Percentiles rank a stretch among this genome's conserved stretches.
Conservation (phyloP, 2,888 invertebrate species). For the Buathra laborator region DNA sequence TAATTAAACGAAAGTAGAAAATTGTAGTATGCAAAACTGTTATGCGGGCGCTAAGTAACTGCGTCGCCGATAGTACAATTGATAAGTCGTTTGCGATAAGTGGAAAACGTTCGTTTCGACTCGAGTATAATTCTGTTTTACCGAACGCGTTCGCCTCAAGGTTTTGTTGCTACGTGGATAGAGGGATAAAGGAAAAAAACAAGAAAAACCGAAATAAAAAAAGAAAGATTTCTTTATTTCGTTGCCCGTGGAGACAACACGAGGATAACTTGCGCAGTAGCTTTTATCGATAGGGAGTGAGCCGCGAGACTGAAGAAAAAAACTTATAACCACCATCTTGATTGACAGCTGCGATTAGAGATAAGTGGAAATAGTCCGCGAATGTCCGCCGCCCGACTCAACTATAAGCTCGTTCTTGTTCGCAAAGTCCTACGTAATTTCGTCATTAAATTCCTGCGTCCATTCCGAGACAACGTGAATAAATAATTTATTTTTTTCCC, state of each 20-base stretch:
- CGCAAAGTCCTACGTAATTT: slow-evolving; percentile 29
- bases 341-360: slow-evolving; percentile 61
- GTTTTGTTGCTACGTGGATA: slow-evolving; percentile 27
- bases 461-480: slow-evolving; percentile 25
- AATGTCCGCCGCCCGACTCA: slow-evolving; percentile 4
- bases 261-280: slow-evolving; percentile 33
- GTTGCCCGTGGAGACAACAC: slow-evolving; percentile 8
- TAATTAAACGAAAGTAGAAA: neutral
- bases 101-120: slow-evolving; percentile 45
- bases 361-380: slow-evolving; percentile 54
- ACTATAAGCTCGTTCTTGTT: slow-evolving; percentile 11
- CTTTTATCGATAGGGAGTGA: slow-evolving; percentile 38
- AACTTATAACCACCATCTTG: slow-evolving; percentile 24
- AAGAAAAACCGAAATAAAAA: neutral
- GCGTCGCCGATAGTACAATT: slow-evolving; percentile 32
- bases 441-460: slow-evolving; percentile 30
- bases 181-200: neutral
- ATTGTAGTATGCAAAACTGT: neutral
- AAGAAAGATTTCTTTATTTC: slow-evolving; percentile 18
- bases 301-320: neutral
- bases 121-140: neutral
- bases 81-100: slow-evolving; percentile 55
- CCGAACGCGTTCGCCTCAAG: slow-evolving; percentile 19
- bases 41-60: neutral
- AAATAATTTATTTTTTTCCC: slow-evolving; percentile 41